These are phyloP conservation scores for Hofmannophila pseudospretella DNA, from an alignment of 2,888 invertebrate species.

Conservation along the genomic window DNA sequence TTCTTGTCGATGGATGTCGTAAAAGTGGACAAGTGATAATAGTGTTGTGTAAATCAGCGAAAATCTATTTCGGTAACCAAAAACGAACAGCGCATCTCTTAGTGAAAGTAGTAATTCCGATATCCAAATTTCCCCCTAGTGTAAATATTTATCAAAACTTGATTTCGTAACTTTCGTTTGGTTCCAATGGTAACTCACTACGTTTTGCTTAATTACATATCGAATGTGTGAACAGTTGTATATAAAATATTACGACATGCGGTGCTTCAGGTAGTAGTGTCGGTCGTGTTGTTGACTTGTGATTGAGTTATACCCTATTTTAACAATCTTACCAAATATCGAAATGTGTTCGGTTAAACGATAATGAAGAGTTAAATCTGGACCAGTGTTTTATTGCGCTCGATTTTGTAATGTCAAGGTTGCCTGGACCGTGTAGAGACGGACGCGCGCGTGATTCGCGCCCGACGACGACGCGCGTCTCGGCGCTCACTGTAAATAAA, in stretches of 20 bases:
- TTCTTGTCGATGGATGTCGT: neutral
- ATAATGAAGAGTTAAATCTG: neutral
- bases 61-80: constrained; percentile 18
- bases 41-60: constrained; percentile 14
- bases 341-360: neutral
- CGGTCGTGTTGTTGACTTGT: neutral
- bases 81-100: constrained; percentile 20
- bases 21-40: neutral
- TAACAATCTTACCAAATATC: neutral
- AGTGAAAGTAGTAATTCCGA: constrained; percentile 54
- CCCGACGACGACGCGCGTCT: constrained; percentile 42
- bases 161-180: constrained; percentile 41
- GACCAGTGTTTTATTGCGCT: neutral
- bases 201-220: constrained; percentile 18
- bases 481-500: constrained; percentile 67
- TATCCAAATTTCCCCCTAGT: constrained; percentile 36
- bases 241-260: neutral
- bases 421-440: constrained; percentile 43
- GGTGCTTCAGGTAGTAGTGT: neutral
- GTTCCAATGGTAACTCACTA: constrained; percentile 28
- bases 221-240: neutral
- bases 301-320: neutral
- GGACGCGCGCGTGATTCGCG: constrained; percentile 44
- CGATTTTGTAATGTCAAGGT: constrained; percentile 52
- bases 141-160: constrained; percentile 41